Conservation (phyloP, 37 sponge, comb jelly and placozoan genomes). For the Bolinopsis microptera region DNA sequence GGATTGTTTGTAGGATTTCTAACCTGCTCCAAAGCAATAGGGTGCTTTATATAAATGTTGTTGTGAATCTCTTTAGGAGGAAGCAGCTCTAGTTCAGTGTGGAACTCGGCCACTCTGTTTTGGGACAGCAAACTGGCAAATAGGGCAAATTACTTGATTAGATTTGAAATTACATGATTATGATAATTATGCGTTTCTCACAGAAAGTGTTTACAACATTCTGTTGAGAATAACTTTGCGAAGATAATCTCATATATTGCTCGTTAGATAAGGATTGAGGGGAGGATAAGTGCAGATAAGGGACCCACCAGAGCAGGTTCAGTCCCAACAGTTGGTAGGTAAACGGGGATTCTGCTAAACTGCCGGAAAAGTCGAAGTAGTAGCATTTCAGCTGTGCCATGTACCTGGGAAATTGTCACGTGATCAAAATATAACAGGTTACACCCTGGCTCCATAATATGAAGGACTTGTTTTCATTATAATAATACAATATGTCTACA, state of each 20-base stretch:
- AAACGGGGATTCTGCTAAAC: constrained; percentile 79
- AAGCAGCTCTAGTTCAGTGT: constrained; percentile 89
- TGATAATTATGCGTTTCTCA: no score
- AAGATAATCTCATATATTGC: neutral
- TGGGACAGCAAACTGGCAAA: constrained; percentile 78
- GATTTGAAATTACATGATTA: neutral
- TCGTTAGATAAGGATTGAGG: neutral
- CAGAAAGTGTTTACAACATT: neutral
- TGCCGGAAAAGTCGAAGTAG: constrained; percentile 81
- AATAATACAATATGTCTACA: no score
- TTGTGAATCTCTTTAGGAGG: constrained; percentile 73
- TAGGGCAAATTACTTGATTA: neutral
- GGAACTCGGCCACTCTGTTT: constrained; percentile 93
- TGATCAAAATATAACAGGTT: no score
- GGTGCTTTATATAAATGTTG: constrained; percentile 89
- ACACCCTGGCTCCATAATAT: no score
- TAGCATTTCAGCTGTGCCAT: constrained; percentile 91
- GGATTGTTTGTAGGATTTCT: no score
- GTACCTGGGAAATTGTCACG: constrained; percentile 69
- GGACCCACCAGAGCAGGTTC: constrained; percentile 74
- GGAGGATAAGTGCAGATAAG: neutral
- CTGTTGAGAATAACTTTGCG: neutral
- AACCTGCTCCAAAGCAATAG: constrained; percentile 88
- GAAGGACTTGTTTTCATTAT: no score
- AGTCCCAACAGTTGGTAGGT: constrained; percentile 86